Evolutionary conservation across 2,113 vertebrate species (phyloP).

Genomic region (Pelvicachromis taeniatus): DNA sequence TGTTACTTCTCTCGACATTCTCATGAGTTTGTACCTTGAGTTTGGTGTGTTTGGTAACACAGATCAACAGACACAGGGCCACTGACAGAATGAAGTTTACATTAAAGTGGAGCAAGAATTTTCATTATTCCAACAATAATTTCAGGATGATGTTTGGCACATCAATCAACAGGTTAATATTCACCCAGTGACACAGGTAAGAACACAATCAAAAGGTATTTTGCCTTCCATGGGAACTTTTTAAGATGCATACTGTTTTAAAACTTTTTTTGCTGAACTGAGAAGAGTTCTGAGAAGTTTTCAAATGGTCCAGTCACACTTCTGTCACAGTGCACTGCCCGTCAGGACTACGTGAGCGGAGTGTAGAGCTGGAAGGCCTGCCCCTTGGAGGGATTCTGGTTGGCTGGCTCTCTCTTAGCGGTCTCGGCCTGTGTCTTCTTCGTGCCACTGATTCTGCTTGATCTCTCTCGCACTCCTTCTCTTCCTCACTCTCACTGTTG

Average conservation of each 20-base stretch:
- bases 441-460: constrained; percentile 14
- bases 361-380: constrained; percentile 46
- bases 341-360: constrained; percentile 86
- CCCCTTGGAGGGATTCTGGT: constrained; percentile 73
- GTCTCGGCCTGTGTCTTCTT: constrained; percentile 73
- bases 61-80: not conserved
- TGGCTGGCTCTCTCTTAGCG: constrained; percentile 66
- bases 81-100: not conserved
- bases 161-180: not conserved
- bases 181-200: not conserved
- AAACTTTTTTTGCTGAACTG: constrained; percentile 25
- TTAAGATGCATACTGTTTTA: not conserved
- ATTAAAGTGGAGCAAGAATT: not conserved
- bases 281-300: not conserved
- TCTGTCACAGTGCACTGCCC: constrained; percentile 94
- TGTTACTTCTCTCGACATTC: not conserved
- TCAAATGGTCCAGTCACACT: constrained; percentile 74
- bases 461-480: constrained; percentile 42
- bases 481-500: constrained; percentile 80
- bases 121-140: not conserved
- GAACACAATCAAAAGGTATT: not conserved
- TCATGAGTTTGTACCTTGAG: too few species aligned
- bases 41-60: too few species aligned
- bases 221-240: not conserved
- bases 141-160: not conserved